These are phyloP conservation scores for Planiliza haematocheilus DNA, from an alignment of 2,113 vertebrate genomes.

Conservation along the genomic window DNA sequence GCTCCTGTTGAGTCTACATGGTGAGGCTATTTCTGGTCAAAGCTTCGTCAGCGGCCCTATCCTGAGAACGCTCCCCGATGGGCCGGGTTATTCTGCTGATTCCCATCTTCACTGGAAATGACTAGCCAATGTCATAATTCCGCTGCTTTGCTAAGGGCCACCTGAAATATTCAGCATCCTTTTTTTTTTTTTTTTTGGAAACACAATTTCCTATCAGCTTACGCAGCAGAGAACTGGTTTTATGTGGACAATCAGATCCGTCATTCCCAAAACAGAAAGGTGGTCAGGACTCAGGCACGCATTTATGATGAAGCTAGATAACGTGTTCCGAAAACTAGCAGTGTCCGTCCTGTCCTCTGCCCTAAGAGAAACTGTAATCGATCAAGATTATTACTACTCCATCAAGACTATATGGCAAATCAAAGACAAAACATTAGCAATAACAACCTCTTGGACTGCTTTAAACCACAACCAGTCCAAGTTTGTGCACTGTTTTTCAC, in stretches of 20 bases:
- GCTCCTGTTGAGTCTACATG: constrained; percentile 54
- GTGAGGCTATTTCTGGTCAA: constrained; percentile 76
- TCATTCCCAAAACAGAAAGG: constrained; percentile 21
- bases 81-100: constrained; percentile 75
- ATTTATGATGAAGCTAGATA: not conserved
- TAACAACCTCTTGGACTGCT: too few species aligned
- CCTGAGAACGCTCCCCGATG: constrained; percentile 72
- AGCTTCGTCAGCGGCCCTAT: constrained; percentile 77
- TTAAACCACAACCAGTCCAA: too few species aligned
- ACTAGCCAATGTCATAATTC: constrained; percentile 63
- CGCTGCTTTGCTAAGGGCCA: constrained; percentile 50
- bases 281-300: not conserved
- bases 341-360: too few species aligned
- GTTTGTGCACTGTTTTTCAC: too few species aligned
- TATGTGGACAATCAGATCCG: not conserved
- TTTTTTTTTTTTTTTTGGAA: constrained; percentile 29
- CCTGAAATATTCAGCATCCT: constrained; percentile 61
- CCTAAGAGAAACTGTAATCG: not conserved
- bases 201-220: constrained; percentile 41
- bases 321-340: not conserved
- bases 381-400: not conserved
- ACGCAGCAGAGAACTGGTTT: constrained; percentile 24
- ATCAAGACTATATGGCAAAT: too few species aligned
- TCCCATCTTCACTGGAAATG: constrained; percentile 70
- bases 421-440: too few species aligned